A percentile compares a stretch with the other conserved stretches of the same genome.
Conservation (phyloP, 2,888 invertebrate genomes). For the Sinopyrophorus schimmeli region DNA sequence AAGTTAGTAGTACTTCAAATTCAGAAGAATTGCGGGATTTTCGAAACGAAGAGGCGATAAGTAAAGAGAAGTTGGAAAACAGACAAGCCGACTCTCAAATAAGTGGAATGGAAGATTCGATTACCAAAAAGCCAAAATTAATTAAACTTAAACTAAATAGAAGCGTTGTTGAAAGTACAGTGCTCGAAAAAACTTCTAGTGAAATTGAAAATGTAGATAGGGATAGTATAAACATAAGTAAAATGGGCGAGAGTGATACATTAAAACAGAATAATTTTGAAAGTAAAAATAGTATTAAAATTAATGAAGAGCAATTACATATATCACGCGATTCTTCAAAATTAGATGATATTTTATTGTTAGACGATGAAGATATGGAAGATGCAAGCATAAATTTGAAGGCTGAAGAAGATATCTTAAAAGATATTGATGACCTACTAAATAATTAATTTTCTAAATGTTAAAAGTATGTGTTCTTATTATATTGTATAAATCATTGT, state of each 20-base stretch:
- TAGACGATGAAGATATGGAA: constrained; percentile 50
- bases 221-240: no score
- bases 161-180: constrained; percentile 15
- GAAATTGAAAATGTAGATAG: not conserved
- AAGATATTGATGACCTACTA: constrained; percentile 54
- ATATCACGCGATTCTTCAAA: constrained; percentile 36
- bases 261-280: no score
- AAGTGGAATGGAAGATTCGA: constrained; percentile 18
- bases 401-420: constrained; percentile 53
- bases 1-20: constrained; percentile 46
- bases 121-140: constrained; percentile 29
- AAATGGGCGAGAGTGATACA: no score
- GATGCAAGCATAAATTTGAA: constrained; percentile 43
- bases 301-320: not conserved
- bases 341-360: constrained; percentile 46
- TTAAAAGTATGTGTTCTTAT: no score
- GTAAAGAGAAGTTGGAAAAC: no score
- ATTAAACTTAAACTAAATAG: constrained; percentile 4
- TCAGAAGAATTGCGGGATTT: constrained; percentile 24
- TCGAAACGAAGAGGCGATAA: constrained; percentile 13
- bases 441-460: constrained; percentile 49
- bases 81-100: constrained; percentile 19
- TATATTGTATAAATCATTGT: no score
- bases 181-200: constrained; percentile 1
- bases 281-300: not conserved